Conservation (phyloP, 2,888 invertebrate genomes). For the Anarsia innoxiella region DNA sequence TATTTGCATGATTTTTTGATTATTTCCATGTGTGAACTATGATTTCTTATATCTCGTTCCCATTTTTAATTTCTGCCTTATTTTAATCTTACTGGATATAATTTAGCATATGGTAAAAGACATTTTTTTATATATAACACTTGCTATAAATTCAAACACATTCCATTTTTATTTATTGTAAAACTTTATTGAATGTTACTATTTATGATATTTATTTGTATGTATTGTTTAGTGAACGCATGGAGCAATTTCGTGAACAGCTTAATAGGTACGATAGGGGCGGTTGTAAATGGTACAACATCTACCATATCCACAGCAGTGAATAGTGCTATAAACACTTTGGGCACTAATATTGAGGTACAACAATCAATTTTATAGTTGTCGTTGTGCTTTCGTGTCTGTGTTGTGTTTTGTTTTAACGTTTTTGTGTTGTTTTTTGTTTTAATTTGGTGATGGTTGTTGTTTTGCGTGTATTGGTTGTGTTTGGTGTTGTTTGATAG, state of each 20-base stretch:
- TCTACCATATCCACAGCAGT: conserved; percentile 43
- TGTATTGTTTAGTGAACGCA: conserved; percentile 38
- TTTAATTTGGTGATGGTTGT: background rate
- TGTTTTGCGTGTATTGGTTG: background rate
- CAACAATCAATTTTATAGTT: background rate
- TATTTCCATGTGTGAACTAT: too few relatives aligned
- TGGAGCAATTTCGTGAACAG: conserved; percentile 54
- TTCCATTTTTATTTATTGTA: background rate
- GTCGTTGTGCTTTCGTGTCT: background rate
- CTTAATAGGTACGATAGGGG: conserved; percentile 54
- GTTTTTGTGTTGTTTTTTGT: background rate
- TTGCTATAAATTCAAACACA: too few relatives aligned
- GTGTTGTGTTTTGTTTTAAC: background rate
- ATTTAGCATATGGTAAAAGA: too few relatives aligned
- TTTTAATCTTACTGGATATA: too few relatives aligned
- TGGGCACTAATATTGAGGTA: conserved; percentile 64
- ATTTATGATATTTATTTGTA: conserved; percentile 9
- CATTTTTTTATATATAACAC: background rate
- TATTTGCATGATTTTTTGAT: too few relatives aligned
- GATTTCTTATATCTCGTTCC: too few relatives aligned
- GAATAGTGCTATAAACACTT: conserved; percentile 55
- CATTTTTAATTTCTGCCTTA: too few relatives aligned
- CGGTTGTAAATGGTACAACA: conserved; percentile 47
- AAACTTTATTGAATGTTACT: background rate
- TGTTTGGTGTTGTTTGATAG: too few relatives aligned